phyloP scores from a whole-genome alignment of 1,140 invertebrate genomes.

The Drosophila bifasciata region DNA sequence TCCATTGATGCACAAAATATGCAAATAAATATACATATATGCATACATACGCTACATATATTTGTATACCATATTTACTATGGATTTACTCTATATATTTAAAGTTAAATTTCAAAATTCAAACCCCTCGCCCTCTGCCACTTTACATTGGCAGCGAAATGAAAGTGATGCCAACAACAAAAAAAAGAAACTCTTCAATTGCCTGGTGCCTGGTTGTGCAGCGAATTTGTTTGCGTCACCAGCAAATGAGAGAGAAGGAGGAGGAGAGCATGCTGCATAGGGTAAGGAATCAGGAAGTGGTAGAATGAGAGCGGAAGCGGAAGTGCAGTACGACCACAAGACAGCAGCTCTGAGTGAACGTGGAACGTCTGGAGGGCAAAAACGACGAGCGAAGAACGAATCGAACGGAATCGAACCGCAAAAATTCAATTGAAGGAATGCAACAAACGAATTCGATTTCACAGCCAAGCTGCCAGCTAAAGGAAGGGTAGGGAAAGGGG shows the following conservation, averaged over 20 bases:
- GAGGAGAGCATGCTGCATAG: background rate
- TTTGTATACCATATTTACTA: no score
- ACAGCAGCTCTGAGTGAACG: no score
- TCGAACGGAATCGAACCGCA: constrained; percentile 42
- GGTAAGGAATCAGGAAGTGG: no score
- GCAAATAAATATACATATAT: no score
- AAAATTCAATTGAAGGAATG: constrained; percentile 70
- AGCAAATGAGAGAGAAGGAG: constrained; percentile 49
- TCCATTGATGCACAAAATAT: no score
- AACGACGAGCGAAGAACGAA: constrained; percentile 1
- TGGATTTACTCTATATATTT: background rate
- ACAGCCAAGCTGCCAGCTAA: constrained; percentile 32
- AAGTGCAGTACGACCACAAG: background rate
- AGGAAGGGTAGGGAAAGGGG: no score
- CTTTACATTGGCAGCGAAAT: constrained; percentile 2
- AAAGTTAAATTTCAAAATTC: constrained; percentile 1
- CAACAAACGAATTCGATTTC: constrained; percentile 57
- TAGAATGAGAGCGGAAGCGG: background rate
- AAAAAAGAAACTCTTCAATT: constrained; percentile 43
- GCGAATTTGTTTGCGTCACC: constrained; percentile 48
- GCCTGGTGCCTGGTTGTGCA: constrained; percentile 44
- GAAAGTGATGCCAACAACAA: constrained; percentile 46
- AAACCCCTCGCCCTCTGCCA: background rate
- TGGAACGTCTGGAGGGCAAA: background rate
- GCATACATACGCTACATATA: no score